phyloP scores from a whole-genome alignment of 2,888 invertebrate species.

The Trichopoda pennipes region DNA sequence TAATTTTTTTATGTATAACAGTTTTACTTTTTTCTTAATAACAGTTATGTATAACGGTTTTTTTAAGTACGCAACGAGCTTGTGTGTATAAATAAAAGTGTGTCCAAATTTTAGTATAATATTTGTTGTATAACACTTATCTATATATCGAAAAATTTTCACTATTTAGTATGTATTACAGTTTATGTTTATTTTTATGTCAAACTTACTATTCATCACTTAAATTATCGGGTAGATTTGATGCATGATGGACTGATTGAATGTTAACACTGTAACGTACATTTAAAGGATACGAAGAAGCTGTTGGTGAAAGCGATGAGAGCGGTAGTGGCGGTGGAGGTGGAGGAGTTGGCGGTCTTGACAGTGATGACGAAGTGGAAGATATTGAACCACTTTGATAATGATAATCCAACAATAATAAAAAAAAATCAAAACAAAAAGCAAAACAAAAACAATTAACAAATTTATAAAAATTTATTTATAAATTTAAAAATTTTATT shows the following conservation, averaged over 20 bases:
- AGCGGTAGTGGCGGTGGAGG: conserved; percentile 66
- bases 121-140: too few species aligned
- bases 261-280: conserved; percentile 71
- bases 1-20: too few species aligned
- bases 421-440: conserved; percentile 38
- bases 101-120: too few species aligned
- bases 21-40: too few species aligned
- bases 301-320: conserved; percentile 70
- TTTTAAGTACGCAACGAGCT: too few species aligned
- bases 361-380: conserved; percentile 6
- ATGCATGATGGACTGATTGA: conserved; percentile 73
- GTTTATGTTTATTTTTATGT: background rate
- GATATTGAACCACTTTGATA: conserved; percentile 53
- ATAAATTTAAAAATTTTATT: too few species aligned
- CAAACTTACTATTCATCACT: conserved; percentile 78
- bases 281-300: conserved; percentile 44
- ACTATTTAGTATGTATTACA: too few species aligned
- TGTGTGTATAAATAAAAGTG: too few species aligned
- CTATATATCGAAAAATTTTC: too few species aligned
- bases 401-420: conserved; percentile 41
- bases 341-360: conserved; percentile 47
- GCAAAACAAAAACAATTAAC: conserved; percentile 36
- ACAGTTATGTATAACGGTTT: too few species aligned
- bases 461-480: too few species aligned
- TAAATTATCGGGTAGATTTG: conserved; percentile 74